Conservation (phyloP, 2,888 invertebrate genomes). For the Hyalella azteca region DNA sequence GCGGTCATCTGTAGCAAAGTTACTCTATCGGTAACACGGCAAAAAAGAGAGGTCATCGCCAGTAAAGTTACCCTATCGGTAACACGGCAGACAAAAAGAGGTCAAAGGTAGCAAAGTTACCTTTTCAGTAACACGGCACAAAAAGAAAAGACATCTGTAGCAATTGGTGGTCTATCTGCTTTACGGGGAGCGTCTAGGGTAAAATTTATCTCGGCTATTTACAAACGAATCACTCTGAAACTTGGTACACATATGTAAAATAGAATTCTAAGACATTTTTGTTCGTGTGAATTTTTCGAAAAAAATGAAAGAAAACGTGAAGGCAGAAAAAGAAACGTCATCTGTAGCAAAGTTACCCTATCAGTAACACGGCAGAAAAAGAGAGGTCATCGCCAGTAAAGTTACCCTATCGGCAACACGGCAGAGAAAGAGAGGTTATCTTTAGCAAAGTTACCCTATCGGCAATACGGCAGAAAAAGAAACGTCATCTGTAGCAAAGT, state of each 20-base stretch:
- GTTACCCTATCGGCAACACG: background rate
- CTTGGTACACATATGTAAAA: no score
- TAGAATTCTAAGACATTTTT: no score
- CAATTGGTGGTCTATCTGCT: no score
- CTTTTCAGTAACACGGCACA: background rate
- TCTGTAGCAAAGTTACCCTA: no score
- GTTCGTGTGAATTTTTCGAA: no score
- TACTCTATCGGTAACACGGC: background rate
- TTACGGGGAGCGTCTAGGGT: no score
- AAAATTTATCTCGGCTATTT: no score
- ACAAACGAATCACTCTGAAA: no score
- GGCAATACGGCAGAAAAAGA: background rate
- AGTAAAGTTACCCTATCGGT: no score
- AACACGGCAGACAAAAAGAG: background rate
- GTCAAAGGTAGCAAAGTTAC: background rate
- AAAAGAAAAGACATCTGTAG: background rate
- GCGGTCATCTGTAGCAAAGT: background rate
- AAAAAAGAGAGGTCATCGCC: no score
- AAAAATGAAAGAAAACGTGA: no score
- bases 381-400: background rate
- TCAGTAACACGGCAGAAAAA: background rate
- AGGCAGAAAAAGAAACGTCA: no score
- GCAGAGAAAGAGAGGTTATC: background rate
- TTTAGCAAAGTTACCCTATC: background rate
- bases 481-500: background rate